Conservation (phyloP, 1,140 invertebrate species). For the Trichomalopsis sarcophagae region DNA sequence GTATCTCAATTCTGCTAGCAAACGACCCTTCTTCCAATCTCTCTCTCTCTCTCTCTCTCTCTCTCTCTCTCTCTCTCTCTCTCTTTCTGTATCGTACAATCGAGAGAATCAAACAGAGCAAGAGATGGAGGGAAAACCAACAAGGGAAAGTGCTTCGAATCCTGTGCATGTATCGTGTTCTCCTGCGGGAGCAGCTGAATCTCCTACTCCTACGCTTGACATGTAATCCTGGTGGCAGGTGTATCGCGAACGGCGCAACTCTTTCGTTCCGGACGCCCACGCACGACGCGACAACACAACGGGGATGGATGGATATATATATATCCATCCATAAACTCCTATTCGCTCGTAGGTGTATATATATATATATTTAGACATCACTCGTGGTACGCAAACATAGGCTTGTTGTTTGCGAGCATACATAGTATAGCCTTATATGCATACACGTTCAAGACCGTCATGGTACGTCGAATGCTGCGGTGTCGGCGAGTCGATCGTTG, state of each 20-base stretch:
- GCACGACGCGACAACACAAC: background rate
- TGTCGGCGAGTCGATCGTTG: too few species aligned
- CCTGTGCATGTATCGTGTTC: background rate
- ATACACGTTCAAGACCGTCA: too few species aligned
- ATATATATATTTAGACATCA: background rate
- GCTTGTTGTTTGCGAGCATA: background rate
- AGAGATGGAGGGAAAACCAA: background rate
- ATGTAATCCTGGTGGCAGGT: conserved; percentile 64
- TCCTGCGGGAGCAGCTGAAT: background rate
- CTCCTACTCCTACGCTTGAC: conserved; percentile 34
- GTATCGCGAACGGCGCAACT: conserved; percentile 67
- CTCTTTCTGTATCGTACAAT: too few species aligned
- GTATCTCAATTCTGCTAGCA: conserved; percentile 47
- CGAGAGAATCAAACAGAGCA: background rate
- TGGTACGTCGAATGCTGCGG: too few species aligned
- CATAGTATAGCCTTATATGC: background rate
- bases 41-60: background rate
- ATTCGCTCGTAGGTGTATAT: too few species aligned
- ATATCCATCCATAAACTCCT: too few species aligned
- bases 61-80: too few species aligned
- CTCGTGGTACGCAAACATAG: background rate
- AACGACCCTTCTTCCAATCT: conserved; percentile 35
- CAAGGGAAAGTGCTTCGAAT: background rate
- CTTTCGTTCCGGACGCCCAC: conserved; percentile 53
- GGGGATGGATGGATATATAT: conserved; percentile 7